Percentiles rank a stretch among this genome's conserved stretches.
Conservation (phyloP, 2,888 invertebrate genomes). For the Oeneis ivallda region DNA sequence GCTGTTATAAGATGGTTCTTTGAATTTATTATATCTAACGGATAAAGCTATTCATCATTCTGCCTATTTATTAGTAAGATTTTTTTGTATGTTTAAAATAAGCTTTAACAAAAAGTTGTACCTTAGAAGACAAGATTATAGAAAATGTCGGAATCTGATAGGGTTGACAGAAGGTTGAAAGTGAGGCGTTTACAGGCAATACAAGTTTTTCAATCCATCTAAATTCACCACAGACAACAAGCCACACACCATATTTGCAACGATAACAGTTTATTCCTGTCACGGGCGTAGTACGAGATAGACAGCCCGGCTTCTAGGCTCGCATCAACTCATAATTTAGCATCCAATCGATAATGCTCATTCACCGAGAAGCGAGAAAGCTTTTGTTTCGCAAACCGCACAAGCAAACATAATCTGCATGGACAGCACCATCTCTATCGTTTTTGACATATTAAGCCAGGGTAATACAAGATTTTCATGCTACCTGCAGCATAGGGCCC, state of each 20-base stretch:
- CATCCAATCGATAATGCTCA: constrained; percentile 62
- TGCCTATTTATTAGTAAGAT: not conserved
- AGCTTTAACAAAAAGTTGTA: not conserved
- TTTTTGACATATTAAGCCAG: too few species aligned
- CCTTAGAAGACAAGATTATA: not conserved
- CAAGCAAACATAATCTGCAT: constrained; percentile 21
- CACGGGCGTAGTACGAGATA: constrained; percentile 56
- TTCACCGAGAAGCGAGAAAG: constrained; percentile 48
- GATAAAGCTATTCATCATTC: constrained; percentile 8
- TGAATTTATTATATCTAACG: constrained; percentile 4
- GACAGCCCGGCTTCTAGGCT: constrained; percentile 64
- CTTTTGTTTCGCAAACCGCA: constrained; percentile 42
- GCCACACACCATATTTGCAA: constrained; percentile 28
- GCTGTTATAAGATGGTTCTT: constrained; percentile 2
- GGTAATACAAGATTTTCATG: too few species aligned
- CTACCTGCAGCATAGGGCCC: too few species aligned
- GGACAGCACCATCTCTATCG: constrained; percentile 13
- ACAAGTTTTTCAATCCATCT: constrained; percentile 6
- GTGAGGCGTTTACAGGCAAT: not conserved
- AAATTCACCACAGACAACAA: not conserved
- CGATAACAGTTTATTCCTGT: constrained; percentile 51
- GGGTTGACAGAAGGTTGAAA: not conserved
- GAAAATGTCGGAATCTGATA: not conserved
- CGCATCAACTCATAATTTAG: constrained; percentile 62
- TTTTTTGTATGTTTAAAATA: not conserved